Base-by-base conservation (phyloP, 2,888 invertebrate genomes). In the Ashinkailepas kermadecensis region DNA sequence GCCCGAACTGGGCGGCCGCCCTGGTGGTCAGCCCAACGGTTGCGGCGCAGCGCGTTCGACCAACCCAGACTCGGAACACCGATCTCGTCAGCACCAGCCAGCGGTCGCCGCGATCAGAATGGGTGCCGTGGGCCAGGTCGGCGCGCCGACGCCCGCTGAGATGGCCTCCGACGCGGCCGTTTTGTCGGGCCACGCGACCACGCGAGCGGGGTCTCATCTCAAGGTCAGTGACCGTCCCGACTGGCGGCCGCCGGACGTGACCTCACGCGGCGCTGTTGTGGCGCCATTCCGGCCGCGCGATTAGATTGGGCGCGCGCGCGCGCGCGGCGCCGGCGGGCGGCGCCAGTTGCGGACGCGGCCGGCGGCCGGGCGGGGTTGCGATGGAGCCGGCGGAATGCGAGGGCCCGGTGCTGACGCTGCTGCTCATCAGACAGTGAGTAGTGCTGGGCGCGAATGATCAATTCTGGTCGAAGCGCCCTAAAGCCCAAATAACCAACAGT, bases 381-480 rank as follows among this genome's bases (percentile, higher is more conserved):
- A 74, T 58, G 80, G 67, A 67, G 23, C 56, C 25, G 81, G 25
- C 21, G 57, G 81, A 78, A 13, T 21, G 25, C 39, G 74, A 58
- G 78, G 78, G 59, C 8, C 80, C 80, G 64, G 54, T 80, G 54
- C 64, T 64, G 54, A 65, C 56, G 25, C 39, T 65, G 64, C 67
- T 64, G n/a, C 64, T 80, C 65, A 64, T 64, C 67, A 12, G 67
- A n/a, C 80, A 80, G 80, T 62, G 64, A 65, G 80, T 80, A 57
- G 11, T 21, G 39, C 2, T 25, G 10, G 56, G 57, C 39, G 39
- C 39, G 39, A 4, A 4, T 39, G 39, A 39, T 39, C 39, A 4
- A 39, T 39, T 39, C 39, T 39, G 39, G 39, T 39, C 39, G 39
- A 39, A 39, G 39, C 39, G 39, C 39, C 39, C 39, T 39, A 4